Evolutionary conservation across 1,140 invertebrate genomes (phyloP), one percentile per base, ranked within the genome.

Genomic region (Drosophila sulfurigaster): DNA sequence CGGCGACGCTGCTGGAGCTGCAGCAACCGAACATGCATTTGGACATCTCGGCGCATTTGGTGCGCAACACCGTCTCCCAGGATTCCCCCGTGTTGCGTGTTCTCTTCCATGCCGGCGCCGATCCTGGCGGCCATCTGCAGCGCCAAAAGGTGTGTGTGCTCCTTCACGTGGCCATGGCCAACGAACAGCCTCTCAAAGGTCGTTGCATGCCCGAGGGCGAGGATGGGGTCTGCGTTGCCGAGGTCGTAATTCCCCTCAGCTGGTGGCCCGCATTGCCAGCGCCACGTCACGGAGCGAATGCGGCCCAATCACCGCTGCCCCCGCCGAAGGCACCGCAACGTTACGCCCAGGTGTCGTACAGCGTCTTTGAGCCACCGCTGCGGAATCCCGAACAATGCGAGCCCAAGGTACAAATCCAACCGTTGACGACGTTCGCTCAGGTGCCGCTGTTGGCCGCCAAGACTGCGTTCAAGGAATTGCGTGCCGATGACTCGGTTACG

Each of bases 31-130:
- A 96, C 1, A 94, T 96, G 73, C 95, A 97, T 86, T 92, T 98
- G 62, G 97, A 98, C 85, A 96, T 98, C 92, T 98, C 96, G 6
- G 98, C 98, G 0, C 97, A 98, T 91, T 93, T 98, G n/a, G 97
- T 98, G 0, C 96, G 96, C 1, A 93, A 94, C n/a, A 96, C 96
- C 78, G 94, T 98, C 10, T 95, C 96, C 1, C 94, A 97, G 28
- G 97, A 98, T 86, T 96, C 96, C 7, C 98, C 98, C 0, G 96
- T 98, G 1, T 93, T 98, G 1, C 93, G 97, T 38, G 97, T 98
- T 0, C 94, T 99, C 1, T 98, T 98, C 90, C 98, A 99, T 86
- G 96, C 97, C 2, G 97, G 97, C 15, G 95, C 96, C 58, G 96
- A 96, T 92, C 95, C 95, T 0, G 95, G 95, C 92, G 63, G 89